Base-by-base conservation (phyloP, 92 coral and sea anemone genomes). In the Heliopora coerulea region DNA sequence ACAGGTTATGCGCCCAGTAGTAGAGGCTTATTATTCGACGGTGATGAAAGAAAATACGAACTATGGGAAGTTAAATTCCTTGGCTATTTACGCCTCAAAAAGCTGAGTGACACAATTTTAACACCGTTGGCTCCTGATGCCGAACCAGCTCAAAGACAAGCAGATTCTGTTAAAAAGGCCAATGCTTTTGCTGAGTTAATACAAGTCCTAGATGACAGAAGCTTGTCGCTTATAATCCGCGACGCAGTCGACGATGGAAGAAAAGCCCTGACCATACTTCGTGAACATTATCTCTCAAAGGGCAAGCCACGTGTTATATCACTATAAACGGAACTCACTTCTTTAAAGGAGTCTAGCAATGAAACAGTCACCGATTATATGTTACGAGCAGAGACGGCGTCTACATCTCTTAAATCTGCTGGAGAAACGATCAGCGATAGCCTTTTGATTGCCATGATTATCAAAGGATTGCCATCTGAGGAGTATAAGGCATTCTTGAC, bases 101-200 rank as follows among this genome's bases (percentile, higher is more conserved):
- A 61, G n/a, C 23, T 61, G 30, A 23, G 18, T 44, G 44, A 61
- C 9, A 61, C 44, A 29, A 61, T 61, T 1, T 4, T 61, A 2
- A 61, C 68, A n/a, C 68, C 68, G 24, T 21, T 34, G 24, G 68
- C 41, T 3, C 42, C 8, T 3, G 65, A 59, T 59, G 77, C 62
- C 8, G 42, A 27, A 0, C 65, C 54, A 52, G 78, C 10, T 12
- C 15, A 1, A 20, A 61, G 40, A 61, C 29, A 65, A 72, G 31
- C 64, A 8, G 62, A 31, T 34, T 65, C 62, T 18, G 42, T 24
- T 62, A 70, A 72, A 34, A 57, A 52, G 9, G 65, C 78, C 20
- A 30, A 72, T 33, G 78, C 65, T 6, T 72, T 72, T 54, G 78
- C 78, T 9, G 78, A 72, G 35, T 30, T 72, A 9, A 59, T 72